Conservation (phyloP, 2,888 invertebrate genomes). For the Pseudococcus viburni region DNA sequence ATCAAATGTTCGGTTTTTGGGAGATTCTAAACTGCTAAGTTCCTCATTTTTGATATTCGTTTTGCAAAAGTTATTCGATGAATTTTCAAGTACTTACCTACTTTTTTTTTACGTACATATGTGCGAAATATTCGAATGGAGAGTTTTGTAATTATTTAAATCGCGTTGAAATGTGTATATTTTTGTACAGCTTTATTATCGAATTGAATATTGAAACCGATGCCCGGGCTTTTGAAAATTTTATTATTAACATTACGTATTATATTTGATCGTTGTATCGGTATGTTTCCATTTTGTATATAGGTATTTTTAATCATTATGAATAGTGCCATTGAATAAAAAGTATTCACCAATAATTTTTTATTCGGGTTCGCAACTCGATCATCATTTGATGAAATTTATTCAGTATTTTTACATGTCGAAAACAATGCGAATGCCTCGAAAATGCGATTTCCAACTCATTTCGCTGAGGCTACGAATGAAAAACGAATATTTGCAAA, state of each 20-base stretch:
- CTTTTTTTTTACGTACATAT: neutral
- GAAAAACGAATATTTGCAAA: no score
- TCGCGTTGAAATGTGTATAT: neutral
- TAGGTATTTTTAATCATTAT: slow-evolving; percentile 19
- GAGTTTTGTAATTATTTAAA: neutral
- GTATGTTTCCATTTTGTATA: neutral
- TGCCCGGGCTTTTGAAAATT: neutral
- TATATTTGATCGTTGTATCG: neutral
- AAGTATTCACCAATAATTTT: neutral
- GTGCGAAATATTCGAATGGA: neutral
- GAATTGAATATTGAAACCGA: neutral
- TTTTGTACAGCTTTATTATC: neutral
- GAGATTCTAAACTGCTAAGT: neutral
- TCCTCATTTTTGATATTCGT: slow-evolving; percentile 1
- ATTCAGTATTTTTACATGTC: no score
- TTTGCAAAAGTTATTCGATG: neutral
- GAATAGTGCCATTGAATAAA: slow-evolving; percentile 36
- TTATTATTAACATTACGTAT: neutral
- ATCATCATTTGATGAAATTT: no score
- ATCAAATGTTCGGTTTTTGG: neutral
- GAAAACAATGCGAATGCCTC: no score
- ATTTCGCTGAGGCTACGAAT: no score
- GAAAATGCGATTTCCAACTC: no score
- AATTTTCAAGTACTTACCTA: neutral
- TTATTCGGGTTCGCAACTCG: neutral